Evolutionary conservation across 2,113 vertebrate genomes (phyloP).

Genomic region (Rallus limicola): DNA sequence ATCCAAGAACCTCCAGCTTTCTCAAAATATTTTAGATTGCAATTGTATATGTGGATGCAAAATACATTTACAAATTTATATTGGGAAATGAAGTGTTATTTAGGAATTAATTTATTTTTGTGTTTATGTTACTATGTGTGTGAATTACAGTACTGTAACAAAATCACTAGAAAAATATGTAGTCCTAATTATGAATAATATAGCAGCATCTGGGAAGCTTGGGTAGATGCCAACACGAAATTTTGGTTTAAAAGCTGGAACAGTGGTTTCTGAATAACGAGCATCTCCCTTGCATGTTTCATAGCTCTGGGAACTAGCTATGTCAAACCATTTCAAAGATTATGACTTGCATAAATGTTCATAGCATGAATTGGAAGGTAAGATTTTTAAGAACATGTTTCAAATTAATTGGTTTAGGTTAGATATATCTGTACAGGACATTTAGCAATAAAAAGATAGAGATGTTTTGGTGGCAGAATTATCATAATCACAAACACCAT

Average conservation of each 20-base stretch:
- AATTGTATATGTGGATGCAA: neutral
- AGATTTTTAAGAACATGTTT: neutral
- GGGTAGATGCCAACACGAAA: neutral
- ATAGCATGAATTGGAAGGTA: neutral
- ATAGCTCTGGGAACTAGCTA: neutral
- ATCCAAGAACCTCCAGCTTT: neutral
- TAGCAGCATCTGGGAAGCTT: constrained; percentile 26
- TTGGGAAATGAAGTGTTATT: neutral
- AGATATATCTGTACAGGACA: neutral
- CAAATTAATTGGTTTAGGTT: neutral
- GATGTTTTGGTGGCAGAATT: neutral
- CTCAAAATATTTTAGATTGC: accelerated
- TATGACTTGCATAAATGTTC: neutral
- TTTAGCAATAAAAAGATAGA: neutral
- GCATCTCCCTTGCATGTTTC: neutral
- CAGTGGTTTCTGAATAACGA: constrained; percentile 8
- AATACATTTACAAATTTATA: neutral
- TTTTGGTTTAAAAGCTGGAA: constrained; percentile 23
- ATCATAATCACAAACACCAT: neutral
- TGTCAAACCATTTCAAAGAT: neutral
- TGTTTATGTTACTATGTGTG: neutral
- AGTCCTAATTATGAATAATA: constrained; percentile 26
- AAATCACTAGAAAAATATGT: neutral
- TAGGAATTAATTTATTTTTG: neutral
- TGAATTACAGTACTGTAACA: neutral